Percentiles rank a stretch among this genome's conserved stretches.
Conservation (phyloP, 2,888 invertebrate species). For the Criorhina ranunculi region DNA sequence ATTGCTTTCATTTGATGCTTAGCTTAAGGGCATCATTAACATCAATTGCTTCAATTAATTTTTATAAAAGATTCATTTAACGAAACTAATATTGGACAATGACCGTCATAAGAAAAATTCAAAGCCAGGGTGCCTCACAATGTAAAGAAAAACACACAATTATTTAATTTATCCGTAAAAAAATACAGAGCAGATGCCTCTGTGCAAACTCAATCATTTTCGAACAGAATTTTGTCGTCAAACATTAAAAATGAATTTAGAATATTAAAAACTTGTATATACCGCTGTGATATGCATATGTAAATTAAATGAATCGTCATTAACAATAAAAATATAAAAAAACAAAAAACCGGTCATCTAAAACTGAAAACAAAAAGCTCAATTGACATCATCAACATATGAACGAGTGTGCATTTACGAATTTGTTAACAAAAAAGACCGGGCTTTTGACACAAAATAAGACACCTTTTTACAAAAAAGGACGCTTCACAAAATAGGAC, state of each 20-base stretch:
- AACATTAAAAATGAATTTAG: constrained; percentile 23
- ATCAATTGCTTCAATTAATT: constrained; percentile 30
- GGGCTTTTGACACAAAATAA: not conserved
- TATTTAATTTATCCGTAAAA: constrained; percentile 28
- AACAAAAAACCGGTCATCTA: constrained; percentile 43
- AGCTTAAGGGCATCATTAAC: not conserved
- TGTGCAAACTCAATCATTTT: constrained; percentile 4
- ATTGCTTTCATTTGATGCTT: too few relatives aligned
- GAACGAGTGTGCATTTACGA: constrained; percentile 24
- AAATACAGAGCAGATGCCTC: too few relatives aligned
- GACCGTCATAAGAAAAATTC: too few relatives aligned
- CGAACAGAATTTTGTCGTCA: not conserved
- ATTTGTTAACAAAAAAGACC: not conserved
- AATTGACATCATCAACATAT: constrained; percentile 66
- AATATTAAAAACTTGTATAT: not conserved
- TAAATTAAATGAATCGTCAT: constrained; percentile 10
- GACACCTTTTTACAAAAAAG: not conserved
- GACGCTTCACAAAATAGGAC: too few relatives aligned
- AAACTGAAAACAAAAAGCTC: constrained; percentile 39
- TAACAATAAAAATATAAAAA: not conserved
- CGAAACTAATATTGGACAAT: not conserved
- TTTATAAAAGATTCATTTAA: not conserved
- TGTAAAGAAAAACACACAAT: not conserved
- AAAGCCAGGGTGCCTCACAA: too few relatives aligned
- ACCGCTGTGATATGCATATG: constrained; percentile 30